phyloP scores from a whole-genome alignment of 1,140 invertebrate species.

The Pachyrhynchus sulphureomaculatus region DNA sequence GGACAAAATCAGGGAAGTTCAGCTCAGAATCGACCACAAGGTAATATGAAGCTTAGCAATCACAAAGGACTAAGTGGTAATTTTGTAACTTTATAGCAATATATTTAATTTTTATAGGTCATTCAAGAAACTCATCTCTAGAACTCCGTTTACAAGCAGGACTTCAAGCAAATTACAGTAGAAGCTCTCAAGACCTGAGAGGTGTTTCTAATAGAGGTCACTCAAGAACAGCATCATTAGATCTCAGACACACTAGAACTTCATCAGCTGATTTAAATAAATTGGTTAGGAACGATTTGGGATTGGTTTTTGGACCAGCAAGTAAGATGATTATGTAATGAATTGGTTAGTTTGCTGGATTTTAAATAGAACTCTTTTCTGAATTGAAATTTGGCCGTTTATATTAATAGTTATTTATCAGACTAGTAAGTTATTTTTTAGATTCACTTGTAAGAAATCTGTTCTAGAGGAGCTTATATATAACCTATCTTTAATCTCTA shows the following conservation, averaged over 20 bases:
- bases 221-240: conserved; percentile 80
- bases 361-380: not conserved
- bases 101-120: conserved; percentile 32
- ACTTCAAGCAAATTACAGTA: conserved; percentile 44
- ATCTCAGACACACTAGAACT: conserved; percentile 76
- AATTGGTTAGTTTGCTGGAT: not conserved
- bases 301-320: conserved; percentile 66
- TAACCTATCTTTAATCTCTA: too few species aligned
- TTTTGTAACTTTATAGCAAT: too few species aligned
- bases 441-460: too few species aligned
- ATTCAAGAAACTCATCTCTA: conserved; percentile 69
- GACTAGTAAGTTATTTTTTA: too few species aligned
- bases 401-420: too few species aligned
- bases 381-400: too few species aligned
- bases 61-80: too few species aligned
- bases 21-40: too few species aligned
- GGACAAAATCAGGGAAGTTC: conserved; percentile 1
- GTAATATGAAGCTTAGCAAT: conserved; percentile 12
- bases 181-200: conserved; percentile 52
- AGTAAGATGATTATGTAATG: conserved; percentile 49
- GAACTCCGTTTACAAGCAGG: conserved; percentile 63
- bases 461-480: too few species aligned
- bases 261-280: conserved; percentile 79
- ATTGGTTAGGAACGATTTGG: conserved; percentile 69
- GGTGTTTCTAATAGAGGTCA: conserved; percentile 69